These are phyloP conservation scores for Aurelia sp. DNA, from an alignment of 30 jellyfish, hydroid and myxozoan genomes.

Conservation along the genomic window DNA sequence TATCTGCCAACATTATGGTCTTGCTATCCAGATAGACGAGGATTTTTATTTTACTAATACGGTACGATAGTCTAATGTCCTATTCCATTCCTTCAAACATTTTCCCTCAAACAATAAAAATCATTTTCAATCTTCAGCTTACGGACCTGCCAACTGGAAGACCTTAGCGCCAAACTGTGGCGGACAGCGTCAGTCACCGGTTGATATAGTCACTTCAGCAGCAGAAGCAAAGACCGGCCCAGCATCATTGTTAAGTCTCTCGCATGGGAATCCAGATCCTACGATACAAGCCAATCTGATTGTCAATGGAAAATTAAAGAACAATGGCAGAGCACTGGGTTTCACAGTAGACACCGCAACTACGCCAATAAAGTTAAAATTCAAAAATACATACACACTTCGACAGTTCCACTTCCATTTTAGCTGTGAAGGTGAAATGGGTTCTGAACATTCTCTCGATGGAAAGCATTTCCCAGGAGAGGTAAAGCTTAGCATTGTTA, in stretches of 20 bases:
- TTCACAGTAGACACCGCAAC: conserved; percentile 56
- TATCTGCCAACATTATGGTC: too few species aligned
- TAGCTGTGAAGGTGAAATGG: conserved; percentile 92
- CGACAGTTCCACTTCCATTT: conserved; percentile 96
- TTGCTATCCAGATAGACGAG: too few species aligned
- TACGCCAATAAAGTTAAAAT: conserved; percentile 50
- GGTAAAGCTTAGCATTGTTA: conserved; percentile 37
- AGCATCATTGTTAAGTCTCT: conserved; percentile 20
- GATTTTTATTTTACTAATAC: too few species aligned
- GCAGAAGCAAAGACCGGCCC: conserved; percentile 33
- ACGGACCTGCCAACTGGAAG: conserved; percentile 94
- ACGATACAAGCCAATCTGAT: conserved; percentile 14
- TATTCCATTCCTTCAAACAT: too few species aligned
- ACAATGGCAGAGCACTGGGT: conserved; percentile 97
- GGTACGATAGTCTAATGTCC: too few species aligned
- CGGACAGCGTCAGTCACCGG: conserved; percentile 87
- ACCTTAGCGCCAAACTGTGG: conserved; percentile 74
- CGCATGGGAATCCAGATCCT: conserved; percentile 31
- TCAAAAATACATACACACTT: conserved; percentile 52
- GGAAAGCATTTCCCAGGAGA: conserved; percentile 97
- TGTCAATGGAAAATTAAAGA: conserved; percentile 78
- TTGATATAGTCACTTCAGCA: conserved; percentile 56
- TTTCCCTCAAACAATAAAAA: not conserved
- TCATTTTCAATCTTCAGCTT: conserved; percentile 53
- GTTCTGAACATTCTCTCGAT: conserved; percentile 95